Percentiles rank a stretch among this genome's conserved stretches.
These are phyloP conservation scores for Myotis daubentonii DNA, from an alignment of 2,797 vertebrate species.

Conservation along the genomic window DNA sequence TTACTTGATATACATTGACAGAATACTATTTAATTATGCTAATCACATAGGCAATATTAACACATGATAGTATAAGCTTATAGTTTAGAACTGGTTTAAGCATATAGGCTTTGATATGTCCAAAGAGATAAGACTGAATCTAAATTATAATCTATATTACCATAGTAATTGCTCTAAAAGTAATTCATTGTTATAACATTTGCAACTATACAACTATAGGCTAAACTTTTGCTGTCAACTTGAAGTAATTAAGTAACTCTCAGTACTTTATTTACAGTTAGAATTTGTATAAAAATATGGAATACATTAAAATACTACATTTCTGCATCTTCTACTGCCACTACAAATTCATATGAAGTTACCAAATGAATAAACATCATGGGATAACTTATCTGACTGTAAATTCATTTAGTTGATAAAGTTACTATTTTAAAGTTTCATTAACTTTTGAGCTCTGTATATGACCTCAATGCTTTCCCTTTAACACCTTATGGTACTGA, in stretches of 20 bases:
- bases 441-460: slow-evolving; percentile 21
- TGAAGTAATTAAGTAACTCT: slow-evolving; percentile 78
- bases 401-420: slow-evolving; percentile 25
- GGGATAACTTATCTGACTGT: background rate
- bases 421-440: slow-evolving; percentile 32
- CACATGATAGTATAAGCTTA: slow-evolving; percentile 58
- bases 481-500: background rate
- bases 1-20: slow-evolving; percentile 70
- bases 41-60: slow-evolving; percentile 68
- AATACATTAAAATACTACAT: slow-evolving; percentile 72
- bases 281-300: slow-evolving; percentile 69
- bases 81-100: slow-evolving; percentile 58
- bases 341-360: slow-evolving; percentile 58
- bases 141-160: slow-evolving; percentile 82
- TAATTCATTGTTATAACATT: slow-evolving; percentile 73
- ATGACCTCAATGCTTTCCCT: background rate
- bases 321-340: slow-evolving; percentile 74
- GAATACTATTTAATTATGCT: slow-evolving; percentile 77
- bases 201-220: slow-evolving; percentile 71
- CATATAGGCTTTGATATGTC: slow-evolving; percentile 63
- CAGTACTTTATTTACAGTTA: slow-evolving; percentile 65
- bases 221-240: slow-evolving; percentile 75
- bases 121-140: slow-evolving; percentile 63
- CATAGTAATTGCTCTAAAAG: slow-evolving; percentile 82
- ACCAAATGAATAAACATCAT: background rate